Percentiles rank a stretch among this genome's conserved stretches.
Conservation (phyloP, 2,888 invertebrate genomes). For the Acanthococcus lagerstroemiae region DNA sequence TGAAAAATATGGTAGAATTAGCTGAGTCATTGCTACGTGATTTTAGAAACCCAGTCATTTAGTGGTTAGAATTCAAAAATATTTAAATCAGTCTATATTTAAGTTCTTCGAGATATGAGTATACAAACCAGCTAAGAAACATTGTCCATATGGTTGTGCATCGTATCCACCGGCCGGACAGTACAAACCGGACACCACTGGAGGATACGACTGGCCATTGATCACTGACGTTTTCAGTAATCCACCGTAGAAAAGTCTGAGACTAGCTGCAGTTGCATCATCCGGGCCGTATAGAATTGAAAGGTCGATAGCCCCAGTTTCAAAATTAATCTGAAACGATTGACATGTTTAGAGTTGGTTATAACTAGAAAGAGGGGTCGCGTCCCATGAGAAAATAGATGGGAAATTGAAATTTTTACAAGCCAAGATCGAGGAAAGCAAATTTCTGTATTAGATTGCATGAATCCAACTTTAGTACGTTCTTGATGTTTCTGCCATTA, state of each 20-base stretch:
- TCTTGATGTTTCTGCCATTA: too few species aligned
- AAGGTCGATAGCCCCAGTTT: slow-evolving; percentile 11
- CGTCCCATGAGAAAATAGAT: too few species aligned
- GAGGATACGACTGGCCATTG: slow-evolving; percentile 3
- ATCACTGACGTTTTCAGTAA: slow-evolving; percentile 4
- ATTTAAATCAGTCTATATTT: neutral
- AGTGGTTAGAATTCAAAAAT: neutral
- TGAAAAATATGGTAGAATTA: too few species aligned
- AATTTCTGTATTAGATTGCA: too few species aligned
- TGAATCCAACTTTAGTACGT: too few species aligned
- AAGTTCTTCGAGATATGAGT: neutral
- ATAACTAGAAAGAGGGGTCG: too few species aligned
- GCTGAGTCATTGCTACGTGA: too few species aligned
- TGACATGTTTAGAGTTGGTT: too few species aligned
- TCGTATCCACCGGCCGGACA: slow-evolving; percentile 10
- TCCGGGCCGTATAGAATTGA: slow-evolving; percentile 6
- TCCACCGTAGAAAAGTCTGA: slow-evolving; percentile 1
- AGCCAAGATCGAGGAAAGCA: too few species aligned
- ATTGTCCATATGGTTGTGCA: neutral
- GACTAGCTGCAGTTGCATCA: neutral
- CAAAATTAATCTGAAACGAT: slow-evolving; percentile 10
- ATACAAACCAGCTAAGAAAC: neutral
- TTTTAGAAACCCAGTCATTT: too few species aligned
- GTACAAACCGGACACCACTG: neutral
- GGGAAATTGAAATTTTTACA: too few species aligned